A percentile compares a stretch with the other conserved stretches of the same genome.
phyloP scores from a whole-genome alignment of 2,888 invertebrate genomes.

The Hecatera dysodea region DNA sequence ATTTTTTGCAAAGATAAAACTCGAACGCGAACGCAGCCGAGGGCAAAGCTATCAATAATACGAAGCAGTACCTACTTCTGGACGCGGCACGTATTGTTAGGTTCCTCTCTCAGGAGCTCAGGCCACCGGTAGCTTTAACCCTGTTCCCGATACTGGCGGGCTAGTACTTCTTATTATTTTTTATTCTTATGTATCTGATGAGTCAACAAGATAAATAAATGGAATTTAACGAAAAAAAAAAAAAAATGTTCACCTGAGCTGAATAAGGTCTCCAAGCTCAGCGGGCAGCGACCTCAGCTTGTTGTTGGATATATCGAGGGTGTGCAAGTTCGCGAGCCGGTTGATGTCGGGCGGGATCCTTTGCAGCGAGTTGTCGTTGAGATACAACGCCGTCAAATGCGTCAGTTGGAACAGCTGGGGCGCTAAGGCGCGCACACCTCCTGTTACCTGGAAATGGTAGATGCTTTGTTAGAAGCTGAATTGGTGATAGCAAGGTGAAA shows the following conservation, averaged over 20 bases:
- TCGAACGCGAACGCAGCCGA: too few species aligned
- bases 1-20: too few species aligned
- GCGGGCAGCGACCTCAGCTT: slow-evolving; percentile 98
- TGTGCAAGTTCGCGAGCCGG: slow-evolving; percentile 95
- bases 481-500: background rate
- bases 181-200: too few species aligned
- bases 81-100: too few species aligned
- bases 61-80: too few species aligned
- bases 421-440: slow-evolving; percentile 98
- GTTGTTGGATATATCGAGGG: slow-evolving; percentile 98
- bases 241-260: slow-evolving; percentile 93
- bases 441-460: slow-evolving; percentile 93
- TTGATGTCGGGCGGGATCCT: slow-evolving; percentile 98
- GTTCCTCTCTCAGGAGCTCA: too few species aligned
- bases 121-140: too few species aligned
- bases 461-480: slow-evolving; percentile 8
- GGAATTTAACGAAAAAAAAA: too few species aligned
- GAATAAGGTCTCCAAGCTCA: slow-evolving; percentile 98
- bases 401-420: slow-evolving; percentile 97
- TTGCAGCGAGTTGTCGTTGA: slow-evolving; percentile 98
- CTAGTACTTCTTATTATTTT: too few species aligned
- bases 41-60: too few species aligned
- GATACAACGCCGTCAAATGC: slow-evolving; percentile 98
- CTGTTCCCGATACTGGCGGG: too few species aligned
- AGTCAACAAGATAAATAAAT: too few species aligned